phyloP scores from a whole-genome alignment of 2,797 vertebrate species.

The Onychomys leucogaster region DNA sequence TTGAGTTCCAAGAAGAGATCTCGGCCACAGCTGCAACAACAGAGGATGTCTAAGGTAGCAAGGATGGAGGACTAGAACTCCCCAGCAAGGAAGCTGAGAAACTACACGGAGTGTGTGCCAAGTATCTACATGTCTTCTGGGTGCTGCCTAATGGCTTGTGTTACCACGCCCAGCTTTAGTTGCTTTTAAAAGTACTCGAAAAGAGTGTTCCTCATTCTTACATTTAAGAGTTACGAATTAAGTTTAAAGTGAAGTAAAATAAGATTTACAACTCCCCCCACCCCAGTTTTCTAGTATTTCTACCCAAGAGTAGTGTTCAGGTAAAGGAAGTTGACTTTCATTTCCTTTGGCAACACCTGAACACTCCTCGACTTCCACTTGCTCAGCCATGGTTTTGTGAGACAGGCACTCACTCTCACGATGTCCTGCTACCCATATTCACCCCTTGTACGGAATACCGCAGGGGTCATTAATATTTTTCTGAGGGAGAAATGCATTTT shows the following conservation, averaged over 20 bases:
- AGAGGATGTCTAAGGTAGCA: not conserved
- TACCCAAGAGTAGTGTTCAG: not conserved
- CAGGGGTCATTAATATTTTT: not conserved
- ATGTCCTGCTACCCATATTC: not conserved
- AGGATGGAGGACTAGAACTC: not conserved
- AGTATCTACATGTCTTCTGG: not conserved
- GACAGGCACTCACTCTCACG: not conserved
- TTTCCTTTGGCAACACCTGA: not conserved
- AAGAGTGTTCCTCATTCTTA: not conserved
- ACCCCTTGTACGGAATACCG: not conserved
- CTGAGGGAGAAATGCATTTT: not conserved
- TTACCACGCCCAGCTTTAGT: not conserved
- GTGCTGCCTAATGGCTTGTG: not conserved
- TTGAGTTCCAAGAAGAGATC: not conserved
- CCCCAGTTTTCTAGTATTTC: not conserved
- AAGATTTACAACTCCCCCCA: not conserved
- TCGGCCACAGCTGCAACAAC: not conserved
- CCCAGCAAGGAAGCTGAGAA: not conserved
- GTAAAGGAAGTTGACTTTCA: not conserved
- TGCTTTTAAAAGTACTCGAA: not conserved
- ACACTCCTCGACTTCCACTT: not conserved
- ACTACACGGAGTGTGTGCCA: not conserved
- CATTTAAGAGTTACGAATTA: slow-evolving; percentile 22
- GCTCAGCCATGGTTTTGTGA: not conserved
- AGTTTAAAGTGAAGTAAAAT: slow-evolving; percentile 30